These are phyloP conservation scores for Lonchura striata DNA, from an alignment of 2,113 vertebrate species.

Conservation along the genomic window DNA sequence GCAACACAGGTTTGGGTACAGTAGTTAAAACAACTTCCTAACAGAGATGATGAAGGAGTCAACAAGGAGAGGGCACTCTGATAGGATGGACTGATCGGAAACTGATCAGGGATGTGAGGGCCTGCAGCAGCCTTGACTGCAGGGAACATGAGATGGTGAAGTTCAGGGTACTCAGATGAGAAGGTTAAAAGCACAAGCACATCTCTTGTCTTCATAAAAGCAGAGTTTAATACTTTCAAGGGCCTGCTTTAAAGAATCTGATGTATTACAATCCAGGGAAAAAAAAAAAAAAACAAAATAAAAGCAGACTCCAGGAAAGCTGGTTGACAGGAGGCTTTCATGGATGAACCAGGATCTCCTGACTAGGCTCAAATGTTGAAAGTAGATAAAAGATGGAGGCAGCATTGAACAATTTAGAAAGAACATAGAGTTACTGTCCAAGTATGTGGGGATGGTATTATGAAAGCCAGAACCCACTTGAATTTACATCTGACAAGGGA, in stretches of 20 bases:
- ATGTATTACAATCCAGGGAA: accelerated
- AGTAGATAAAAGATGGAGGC: background rate
- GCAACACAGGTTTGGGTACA: background rate
- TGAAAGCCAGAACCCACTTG: background rate
- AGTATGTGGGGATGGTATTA: background rate
- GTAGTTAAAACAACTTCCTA: background rate
- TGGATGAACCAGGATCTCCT: background rate
- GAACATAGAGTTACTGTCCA: background rate
- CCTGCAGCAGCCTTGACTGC: background rate
- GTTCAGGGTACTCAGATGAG: background rate
- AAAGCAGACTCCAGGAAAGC: background rate
- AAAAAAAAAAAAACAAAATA: background rate
- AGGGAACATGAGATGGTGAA: background rate
- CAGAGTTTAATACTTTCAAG: background rate
- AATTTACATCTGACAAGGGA: background rate
- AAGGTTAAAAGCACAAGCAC: background rate
- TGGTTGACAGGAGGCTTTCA: background rate
- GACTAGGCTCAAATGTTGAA: background rate
- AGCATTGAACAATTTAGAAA: background rate
- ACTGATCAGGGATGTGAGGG: background rate
- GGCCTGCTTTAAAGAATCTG: background rate
- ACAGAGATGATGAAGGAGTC: background rate
- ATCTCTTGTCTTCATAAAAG: background rate
- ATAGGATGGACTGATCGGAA: background rate
- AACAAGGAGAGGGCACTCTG: background rate